Base-by-base conservation (phyloP, 2,888 invertebrate genomes). In the Drosophila antonietae region DNA sequence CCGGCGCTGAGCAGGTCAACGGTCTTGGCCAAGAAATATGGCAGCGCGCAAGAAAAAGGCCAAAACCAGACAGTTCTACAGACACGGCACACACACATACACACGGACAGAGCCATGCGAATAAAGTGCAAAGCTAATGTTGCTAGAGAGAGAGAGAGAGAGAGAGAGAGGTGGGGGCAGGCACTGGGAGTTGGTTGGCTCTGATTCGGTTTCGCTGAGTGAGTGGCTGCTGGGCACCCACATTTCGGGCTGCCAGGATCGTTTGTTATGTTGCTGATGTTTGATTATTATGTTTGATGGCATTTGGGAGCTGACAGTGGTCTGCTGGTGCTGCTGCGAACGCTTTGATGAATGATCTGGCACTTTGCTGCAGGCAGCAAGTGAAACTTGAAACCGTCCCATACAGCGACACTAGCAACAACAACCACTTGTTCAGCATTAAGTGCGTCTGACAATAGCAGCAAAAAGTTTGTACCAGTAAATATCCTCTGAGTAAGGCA, bases 211-310 rank as follows among this genome's bases (percentile, higher is more conserved):
- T 65, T 62, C 44, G 18, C 46, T 39, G 70, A 64, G 65, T 41
- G 55, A 61, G 52, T 59, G 55, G 41, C 53, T 62, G 69, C 46
- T 63, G 68, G 68, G 65, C 78, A 71, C 68, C 81, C 79, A 78
- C 82, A 84, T 73, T 81, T 85, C 49, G 78, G 81, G 77, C 78
- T 69, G 83, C 83, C 60, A 51, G 77, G 71, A 83, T 86, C 88
- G 88, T 88, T 86, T 86, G 88, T 86, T 86, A 88, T 85, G 83
- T 80, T 83, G 78, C 80, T 87, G 86, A 87, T 86, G 83, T 86
- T 88, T 87, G 88, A 87, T 88, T 87, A 88, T 88, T 88, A 88
- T 88, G 86, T 88, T 88, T 87, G 86, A 88, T 84, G 88, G 82
- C 83, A 81, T 74, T 84, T 69, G 70, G 70, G 71, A 74, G 68